These are phyloP conservation scores for Calypte anna DNA, from an alignment of 2,113 vertebrate species.

Conservation along the genomic window DNA sequence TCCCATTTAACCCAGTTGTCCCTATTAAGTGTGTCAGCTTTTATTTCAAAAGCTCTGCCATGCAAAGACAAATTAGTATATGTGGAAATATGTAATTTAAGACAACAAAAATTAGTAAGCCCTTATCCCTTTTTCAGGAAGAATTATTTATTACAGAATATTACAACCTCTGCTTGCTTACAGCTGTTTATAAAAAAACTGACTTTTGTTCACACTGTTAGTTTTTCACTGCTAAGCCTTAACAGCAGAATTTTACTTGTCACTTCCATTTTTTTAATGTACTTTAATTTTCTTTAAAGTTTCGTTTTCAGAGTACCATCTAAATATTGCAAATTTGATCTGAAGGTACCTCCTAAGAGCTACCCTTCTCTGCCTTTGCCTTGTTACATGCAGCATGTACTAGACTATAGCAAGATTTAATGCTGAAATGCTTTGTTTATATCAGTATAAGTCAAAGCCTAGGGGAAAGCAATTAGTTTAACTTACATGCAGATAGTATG, in stretches of 20 bases:
- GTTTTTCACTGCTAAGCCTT: background rate
- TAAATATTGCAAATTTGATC: background rate
- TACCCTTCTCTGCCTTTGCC: background rate
- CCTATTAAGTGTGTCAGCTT: slow-evolving; percentile 46
- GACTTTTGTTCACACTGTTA: background rate
- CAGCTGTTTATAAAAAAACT: background rate
- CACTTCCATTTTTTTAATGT: background rate
- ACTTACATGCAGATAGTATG: background rate
- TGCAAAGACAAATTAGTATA: slow-evolving; percentile 9
- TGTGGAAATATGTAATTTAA: background rate
- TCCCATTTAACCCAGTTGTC: slow-evolving; percentile 66
- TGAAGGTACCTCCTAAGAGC: background rate
- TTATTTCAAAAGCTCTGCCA: slow-evolving; percentile 34
- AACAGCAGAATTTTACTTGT: background rate
- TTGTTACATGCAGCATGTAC: background rate
- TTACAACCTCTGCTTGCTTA: background rate
- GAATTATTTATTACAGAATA: background rate
- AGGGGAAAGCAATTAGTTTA: background rate
- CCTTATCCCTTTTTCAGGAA: background rate
- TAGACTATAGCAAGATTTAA: background rate
- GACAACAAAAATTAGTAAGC: background rate
- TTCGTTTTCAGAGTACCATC: background rate
- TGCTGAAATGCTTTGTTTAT: background rate
- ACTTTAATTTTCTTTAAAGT: slow-evolving; percentile 12
- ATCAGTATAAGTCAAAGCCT: background rate